Base-by-base conservation (phyloP, 2,113 vertebrate genomes). In the Mellivora capensis region DNA sequence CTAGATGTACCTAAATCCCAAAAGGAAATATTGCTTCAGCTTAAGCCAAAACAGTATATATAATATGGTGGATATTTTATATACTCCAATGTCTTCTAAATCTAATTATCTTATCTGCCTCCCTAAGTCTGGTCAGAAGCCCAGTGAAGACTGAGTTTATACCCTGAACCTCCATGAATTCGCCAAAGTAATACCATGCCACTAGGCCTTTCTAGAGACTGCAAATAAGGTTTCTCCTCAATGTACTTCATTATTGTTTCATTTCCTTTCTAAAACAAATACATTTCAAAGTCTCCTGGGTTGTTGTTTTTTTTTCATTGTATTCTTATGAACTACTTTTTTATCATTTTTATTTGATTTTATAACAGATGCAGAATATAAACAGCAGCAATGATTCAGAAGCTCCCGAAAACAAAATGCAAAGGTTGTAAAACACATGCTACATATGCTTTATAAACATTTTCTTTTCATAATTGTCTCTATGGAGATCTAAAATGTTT, bases 401-500 rank as follows among this genome's bases (percentile, higher is more conserved):
- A 91, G 29, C 59, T 97, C 67, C 79, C 87, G 67, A 95, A 97
- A 98, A 93, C 72, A 62, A 98, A 97, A 94, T 95, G 76, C 39
- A 89, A 97, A 96, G 21, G 81, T 87, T 90, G 17, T 86, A 81
- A 96, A 97, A 97, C 1, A 8, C 61, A 69, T 44, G 86, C 74
- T 80, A 74, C 79, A 18, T 95, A 67, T 95, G 57, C 93, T 97
- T 91, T 74, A 91, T 39, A 97, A 98, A 95, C 18, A 90, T 96
- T 97, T 93, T 29, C 23, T 76, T 98, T 98, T 98, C 83, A 6
- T 85, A 97, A 96, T 97, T 97, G 91, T 85, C 86, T 97, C 71
- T 91, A 23, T 84, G 96, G 97, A 98, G 89, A 81, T 42, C 54
- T 94, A 44, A 97, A 79, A 91, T 81, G 6, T 21, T 94, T 89